phyloP scores from a whole-genome alignment of 2,797 vertebrate genomes.

The Neosilurus mollespiculum region DNA sequence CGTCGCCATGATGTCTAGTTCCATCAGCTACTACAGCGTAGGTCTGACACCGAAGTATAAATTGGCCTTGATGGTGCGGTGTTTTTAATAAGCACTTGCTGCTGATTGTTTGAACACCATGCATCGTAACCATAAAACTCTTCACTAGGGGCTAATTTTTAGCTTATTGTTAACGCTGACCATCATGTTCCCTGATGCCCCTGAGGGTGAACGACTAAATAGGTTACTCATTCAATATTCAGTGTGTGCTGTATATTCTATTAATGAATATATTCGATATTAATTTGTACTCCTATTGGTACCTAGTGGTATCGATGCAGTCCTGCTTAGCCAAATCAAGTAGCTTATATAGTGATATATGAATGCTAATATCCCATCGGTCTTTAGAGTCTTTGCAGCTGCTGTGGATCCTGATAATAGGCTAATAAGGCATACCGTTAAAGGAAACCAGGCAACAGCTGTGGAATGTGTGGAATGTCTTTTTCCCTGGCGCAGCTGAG shows the following conservation, averaged over 20 bases:
- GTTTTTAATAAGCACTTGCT: neutral
- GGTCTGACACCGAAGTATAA: no score
- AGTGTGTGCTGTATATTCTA: no score
- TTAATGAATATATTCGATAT: no score
- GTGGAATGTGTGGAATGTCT: constrained; percentile 41
- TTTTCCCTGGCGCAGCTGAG: constrained; percentile 14
- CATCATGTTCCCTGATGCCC: neutral
- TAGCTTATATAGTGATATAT: neutral
- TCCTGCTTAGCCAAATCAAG: neutral
- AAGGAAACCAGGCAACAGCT: constrained; percentile 34
- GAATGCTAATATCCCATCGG: neutral
- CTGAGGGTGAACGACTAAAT: neutral
- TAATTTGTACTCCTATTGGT: neutral
- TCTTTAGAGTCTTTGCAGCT: neutral
- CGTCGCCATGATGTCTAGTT: no score
- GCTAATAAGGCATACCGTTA: neutral
- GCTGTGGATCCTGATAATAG: neutral
- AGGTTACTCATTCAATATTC: no score
- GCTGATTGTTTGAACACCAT: neutral
- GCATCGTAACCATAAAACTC: neutral
- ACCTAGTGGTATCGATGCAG: neutral
- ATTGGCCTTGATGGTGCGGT: no score
- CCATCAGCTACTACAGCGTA: no score
- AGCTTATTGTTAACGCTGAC: no score
- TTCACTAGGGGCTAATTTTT: neutral